Evolutionary conservation across 2,888 invertebrate genomes (phyloP).

Genomic region (Philereme vetulata): DNA sequence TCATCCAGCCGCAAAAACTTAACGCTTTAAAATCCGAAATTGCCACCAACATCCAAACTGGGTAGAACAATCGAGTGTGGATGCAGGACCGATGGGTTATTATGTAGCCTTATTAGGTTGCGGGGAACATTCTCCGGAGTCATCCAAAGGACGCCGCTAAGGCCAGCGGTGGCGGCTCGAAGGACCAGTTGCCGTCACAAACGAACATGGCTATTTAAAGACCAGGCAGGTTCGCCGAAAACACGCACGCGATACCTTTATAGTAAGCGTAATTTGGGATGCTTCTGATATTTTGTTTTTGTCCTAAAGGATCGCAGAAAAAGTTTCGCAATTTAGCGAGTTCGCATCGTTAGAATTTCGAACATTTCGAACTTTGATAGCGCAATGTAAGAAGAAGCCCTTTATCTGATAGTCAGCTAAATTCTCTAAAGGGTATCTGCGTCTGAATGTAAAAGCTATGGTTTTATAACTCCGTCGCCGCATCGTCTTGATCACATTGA

Average conservation of each 20-base stretch:
- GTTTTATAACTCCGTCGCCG: no score
- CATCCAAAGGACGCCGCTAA: conserved; percentile 78
- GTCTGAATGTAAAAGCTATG: no score
- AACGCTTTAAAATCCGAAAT: conserved; percentile 52
- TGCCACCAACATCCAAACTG: conserved; percentile 70
- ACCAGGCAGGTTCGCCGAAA: conserved; percentile 66
- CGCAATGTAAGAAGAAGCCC: not conserved
- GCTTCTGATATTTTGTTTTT: conserved; percentile 57
- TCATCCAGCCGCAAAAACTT: conserved; percentile 9
- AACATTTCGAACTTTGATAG: not conserved
- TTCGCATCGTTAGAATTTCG: conserved; percentile 17
- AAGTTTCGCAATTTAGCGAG: conserved; percentile 25
- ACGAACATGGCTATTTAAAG: conserved; percentile 69
- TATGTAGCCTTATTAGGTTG: conserved; percentile 76
- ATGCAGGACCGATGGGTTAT: conserved; percentile 65
- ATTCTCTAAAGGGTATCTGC: not conserved
- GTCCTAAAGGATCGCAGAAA: conserved; percentile 46
- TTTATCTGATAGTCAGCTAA: not conserved
- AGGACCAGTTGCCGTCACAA: conserved; percentile 61
- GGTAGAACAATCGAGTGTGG: conserved; percentile 74
- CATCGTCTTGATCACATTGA: no score
- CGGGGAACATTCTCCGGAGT: conserved; percentile 63
- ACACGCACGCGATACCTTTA: conserved; percentile 68
- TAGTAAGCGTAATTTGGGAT: conserved; percentile 64
- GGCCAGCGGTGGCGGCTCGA: conserved; percentile 52